Evolutionary conservation across 2,113 vertebrate genomes (phyloP), one percentile per base, ranked within the genome.

Genomic region (Atlantisia rogersi): DNA sequence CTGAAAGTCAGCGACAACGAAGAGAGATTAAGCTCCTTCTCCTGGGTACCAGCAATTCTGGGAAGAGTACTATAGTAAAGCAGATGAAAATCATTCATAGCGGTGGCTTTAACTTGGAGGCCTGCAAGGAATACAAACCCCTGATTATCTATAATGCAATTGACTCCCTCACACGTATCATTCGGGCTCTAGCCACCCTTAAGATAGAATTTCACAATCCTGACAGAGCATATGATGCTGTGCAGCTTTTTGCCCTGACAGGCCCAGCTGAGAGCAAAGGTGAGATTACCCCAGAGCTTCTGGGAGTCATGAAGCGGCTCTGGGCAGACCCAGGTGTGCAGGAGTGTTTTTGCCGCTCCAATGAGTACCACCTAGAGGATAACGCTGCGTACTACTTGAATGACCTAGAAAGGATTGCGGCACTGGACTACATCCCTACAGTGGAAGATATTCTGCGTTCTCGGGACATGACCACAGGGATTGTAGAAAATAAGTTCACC

Each of bases 61-160:
- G 99, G 93, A 99, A 99, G 97, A 99, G 99, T 88, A 99, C 99
- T 91, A 99, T 99, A 1, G 99, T 99, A 85, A 99, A 99, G 96
- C 99, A 99, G 97, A 99, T 99, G 99, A 99, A 99, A 97, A 99
- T 99, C 93, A 99, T 99, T 92, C 99, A 99, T 95, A 99, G 99
- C 0, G 99, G 99, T 1, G 99, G 99, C 86, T 99, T 99, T 96
- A 99, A 99, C 96, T 97, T 99, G 88, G 99, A 99, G 70, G 99
- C 99, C 46, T 99, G 99, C 97, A 99, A 99, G 97, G 99, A 99
- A 97, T 99, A 99, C 98, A 99, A 99, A 98, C 99, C 99, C 10
- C 98, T 99, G 60, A 99, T 99, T 90, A 98, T 99, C 95, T 99
- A 99, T 97, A 99, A 99, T 7, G 99, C 99, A 97, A 99, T 99